Evolutionary conservation across 2,113 vertebrate species (phyloP).

Genomic region (Aviceda subcristata): DNA sequence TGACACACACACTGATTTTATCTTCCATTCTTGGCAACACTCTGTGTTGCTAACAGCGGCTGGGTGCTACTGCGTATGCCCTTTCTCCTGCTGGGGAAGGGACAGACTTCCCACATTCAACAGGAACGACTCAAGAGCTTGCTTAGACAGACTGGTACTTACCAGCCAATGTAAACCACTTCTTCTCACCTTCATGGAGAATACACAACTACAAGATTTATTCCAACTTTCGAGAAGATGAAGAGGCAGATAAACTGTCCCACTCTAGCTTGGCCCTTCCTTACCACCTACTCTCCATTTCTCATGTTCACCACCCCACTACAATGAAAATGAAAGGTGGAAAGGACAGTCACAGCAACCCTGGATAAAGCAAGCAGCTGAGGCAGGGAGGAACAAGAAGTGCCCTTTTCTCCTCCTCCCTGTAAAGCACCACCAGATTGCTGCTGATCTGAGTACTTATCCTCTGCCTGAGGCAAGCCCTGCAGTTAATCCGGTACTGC

Average conservation of each 20-base stretch:
- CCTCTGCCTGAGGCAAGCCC: constrained; percentile 74
- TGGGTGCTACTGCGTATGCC: not conserved
- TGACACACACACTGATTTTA: not conserved
- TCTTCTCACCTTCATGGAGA: constrained; percentile 64
- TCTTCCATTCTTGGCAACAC: not conserved
- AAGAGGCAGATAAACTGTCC: not conserved
- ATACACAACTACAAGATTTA: constrained; percentile 74
- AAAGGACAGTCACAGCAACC: constrained; percentile 43
- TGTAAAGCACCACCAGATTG: constrained; percentile 49
- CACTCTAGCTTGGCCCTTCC: constrained; percentile 49
- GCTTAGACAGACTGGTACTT: constrained; percentile 67
- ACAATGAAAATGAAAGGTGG: constrained; percentile 33
- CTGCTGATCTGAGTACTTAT: constrained; percentile 64
- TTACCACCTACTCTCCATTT: constrained; percentile 68
- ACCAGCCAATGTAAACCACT: constrained; percentile 71
- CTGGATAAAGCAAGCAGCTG: constrained; percentile 6
- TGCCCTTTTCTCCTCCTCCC: constrained; percentile 68
- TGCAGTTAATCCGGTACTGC: constrained; percentile 65
- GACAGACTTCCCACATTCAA: not conserved
- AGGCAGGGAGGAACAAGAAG: constrained; percentile 52
- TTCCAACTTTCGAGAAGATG: constrained; percentile 53
- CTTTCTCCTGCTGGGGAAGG: not conserved
- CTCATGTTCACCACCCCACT: constrained; percentile 26
- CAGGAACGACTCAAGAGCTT: constrained; percentile 37
- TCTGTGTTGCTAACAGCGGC: not conserved